phyloP scores from a whole-genome alignment of 2,797 vertebrate genomes.

The Craterocephalus amniculus region DNA sequence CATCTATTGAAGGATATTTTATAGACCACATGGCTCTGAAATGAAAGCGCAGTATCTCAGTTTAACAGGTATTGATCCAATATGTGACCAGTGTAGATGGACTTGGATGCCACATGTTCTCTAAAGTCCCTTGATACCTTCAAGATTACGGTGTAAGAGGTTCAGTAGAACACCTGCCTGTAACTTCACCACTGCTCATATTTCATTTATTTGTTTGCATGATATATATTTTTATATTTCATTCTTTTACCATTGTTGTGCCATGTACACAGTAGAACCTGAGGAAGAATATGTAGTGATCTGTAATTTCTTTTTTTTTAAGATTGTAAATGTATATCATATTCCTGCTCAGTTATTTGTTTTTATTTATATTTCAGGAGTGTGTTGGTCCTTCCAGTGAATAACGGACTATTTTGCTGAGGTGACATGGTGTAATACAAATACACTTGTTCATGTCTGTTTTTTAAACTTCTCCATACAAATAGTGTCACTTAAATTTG shows the following conservation, averaged over 20 bases:
- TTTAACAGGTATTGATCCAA: constrained; percentile 57
- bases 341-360: too few species aligned
- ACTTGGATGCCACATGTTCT: constrained; percentile 26
- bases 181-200: neutral
- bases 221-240: neutral
- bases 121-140: constrained; percentile 2
- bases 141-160: constrained; percentile 1
- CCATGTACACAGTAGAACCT: neutral
- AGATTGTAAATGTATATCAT: too few species aligned
- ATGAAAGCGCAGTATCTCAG: constrained; percentile 47
- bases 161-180: neutral
- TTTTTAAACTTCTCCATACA: too few species aligned
- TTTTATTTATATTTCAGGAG: too few species aligned
- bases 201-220: neutral
- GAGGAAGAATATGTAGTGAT: neutral
- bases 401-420: too few species aligned
- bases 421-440: too few species aligned
- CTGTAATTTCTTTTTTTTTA: neutral
- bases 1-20: constrained; percentile 20
- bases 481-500: too few species aligned
- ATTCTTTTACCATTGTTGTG: neutral
- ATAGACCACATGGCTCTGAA: constrained; percentile 30
- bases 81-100: constrained; percentile 33
- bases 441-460: too few species aligned
- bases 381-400: too few species aligned